phyloP scores from a whole-genome alignment of 2,888 invertebrate genomes.

The Platycheirus albimanus region DNA sequence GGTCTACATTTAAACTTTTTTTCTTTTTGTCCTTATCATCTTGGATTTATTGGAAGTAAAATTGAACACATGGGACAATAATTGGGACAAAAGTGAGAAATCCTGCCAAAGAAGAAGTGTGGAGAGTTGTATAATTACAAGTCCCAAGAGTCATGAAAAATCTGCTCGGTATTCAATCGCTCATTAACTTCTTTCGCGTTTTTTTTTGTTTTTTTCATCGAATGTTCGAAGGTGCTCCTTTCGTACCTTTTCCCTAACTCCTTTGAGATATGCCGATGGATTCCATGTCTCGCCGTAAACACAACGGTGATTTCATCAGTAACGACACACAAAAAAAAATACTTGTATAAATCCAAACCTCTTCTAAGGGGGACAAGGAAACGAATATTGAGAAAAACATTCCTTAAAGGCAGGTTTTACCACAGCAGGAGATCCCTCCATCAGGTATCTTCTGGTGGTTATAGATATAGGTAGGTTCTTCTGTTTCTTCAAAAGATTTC shows the following conservation, averaged over 20 bases:
- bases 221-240: background rate
- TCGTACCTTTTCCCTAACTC: constrained; percentile 25
- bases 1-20: constrained; percentile 5
- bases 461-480: constrained; percentile 1
- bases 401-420: constrained; percentile 68
- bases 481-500: background rate
- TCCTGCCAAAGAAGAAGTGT: background rate
- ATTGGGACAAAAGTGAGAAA: constrained; percentile 19
- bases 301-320: constrained; percentile 57
- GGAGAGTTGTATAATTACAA: constrained; percentile 35
- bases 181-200: constrained; percentile 50
- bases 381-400: constrained; percentile 48
- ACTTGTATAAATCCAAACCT: constrained; percentile 45
- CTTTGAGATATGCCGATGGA: constrained; percentile 68
- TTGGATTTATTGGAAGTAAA: constrained; percentile 68
- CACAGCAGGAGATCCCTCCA: constrained; percentile 54
- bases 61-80: constrained; percentile 5
- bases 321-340: constrained; percentile 7
- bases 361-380: constrained; percentile 25
- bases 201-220: background rate
- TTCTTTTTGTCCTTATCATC: background rate
- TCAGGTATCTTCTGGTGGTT: constrained; percentile 9
- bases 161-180: constrained; percentile 43
- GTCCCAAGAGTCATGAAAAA: constrained; percentile 20
- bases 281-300: constrained; percentile 35